phyloP scores from a whole-genome alignment of 2,113 vertebrate genomes.

The Triplophysa dalaica region DNA sequence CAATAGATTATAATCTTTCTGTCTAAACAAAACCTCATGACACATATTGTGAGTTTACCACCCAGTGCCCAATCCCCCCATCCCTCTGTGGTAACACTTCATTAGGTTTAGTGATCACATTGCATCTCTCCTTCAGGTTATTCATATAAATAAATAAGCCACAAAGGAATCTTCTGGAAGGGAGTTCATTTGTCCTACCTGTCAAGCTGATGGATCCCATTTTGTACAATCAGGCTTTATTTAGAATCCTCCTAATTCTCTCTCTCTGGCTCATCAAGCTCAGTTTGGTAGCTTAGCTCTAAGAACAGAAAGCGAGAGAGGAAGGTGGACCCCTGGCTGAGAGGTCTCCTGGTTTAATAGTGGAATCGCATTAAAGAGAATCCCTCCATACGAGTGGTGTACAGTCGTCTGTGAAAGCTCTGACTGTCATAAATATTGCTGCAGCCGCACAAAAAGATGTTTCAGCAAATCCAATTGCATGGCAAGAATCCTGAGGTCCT shows the following conservation, averaged over 20 bases:
- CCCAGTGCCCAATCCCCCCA: neutral
- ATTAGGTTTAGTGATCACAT: conserved; percentile 57
- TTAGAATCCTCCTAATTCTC: conserved; percentile 72
- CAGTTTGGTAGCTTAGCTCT: conserved; percentile 69
- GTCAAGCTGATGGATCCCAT: conserved; percentile 78
- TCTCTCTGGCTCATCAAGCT: conserved; percentile 29
- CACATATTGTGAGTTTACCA: conserved; percentile 37
- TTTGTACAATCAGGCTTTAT: conserved; percentile 73
- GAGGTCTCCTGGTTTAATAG: conserved; percentile 70
- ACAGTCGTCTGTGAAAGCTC: conserved; percentile 68
- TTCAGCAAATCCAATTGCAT: conserved; percentile 76
- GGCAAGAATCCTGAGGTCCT: conserved; percentile 68
- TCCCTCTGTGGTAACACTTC: conserved; percentile 54
- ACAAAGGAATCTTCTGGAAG: conserved; percentile 63
- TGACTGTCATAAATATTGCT: conserved; percentile 72
- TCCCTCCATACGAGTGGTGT: conserved; percentile 59
- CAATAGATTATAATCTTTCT: neutral
- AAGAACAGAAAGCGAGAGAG: conserved; percentile 43
- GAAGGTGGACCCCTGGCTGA: conserved; percentile 69
- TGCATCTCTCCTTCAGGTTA: conserved; percentile 72
- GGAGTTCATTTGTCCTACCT: conserved; percentile 76
- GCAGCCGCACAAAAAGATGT: conserved; percentile 66
- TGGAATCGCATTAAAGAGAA: conserved; percentile 71
- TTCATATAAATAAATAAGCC: conserved; percentile 72
- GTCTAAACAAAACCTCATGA: neutral